Base-by-base conservation (phyloP, 2,113 vertebrate genomes). In the Cranoglanis bouderius region DNA sequence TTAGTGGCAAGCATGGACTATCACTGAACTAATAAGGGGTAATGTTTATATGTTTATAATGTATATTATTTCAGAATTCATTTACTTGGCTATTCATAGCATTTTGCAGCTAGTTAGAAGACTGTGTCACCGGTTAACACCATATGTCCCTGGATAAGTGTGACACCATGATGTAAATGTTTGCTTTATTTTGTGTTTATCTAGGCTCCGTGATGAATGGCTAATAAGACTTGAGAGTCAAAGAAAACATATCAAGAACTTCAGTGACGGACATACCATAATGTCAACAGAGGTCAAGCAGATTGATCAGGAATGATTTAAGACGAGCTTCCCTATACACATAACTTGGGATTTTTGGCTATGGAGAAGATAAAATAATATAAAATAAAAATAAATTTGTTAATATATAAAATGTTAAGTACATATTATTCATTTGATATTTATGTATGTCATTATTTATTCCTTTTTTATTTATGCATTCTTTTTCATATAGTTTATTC, bases 151-250 rank as follows among this genome's bases (percentile, higher is more conserved):
- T 35, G 13, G 13, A 18, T 46, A 21, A 26, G 14, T 19, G 35
- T 19, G 49, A 35, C 40, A 65, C 19, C 55, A 63, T 14, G 21
- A 53, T 5, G 18, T 65, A n/a, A 70, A 53, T 46, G 63, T 43
- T 88, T 49, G 14, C 74, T 88, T 21, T 63, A 35, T 6, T 53
- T 29, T 72, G 40, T 88, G 75, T 85, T 65, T n/a, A 70, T 89
- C 6, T 93, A 96, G 96, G 93, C 91, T 96, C 53, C 87, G 96
- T 78, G 90, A 51, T 0, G 95, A 96, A 90, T 96, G 96, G 96
- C 19, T 90, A 1, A 89, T 86, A 12, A 94, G 93, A 40, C 92
- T 96, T 89, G 95, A 96, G 75, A 93, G 38, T 77, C 88, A 94
- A 32, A 96, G 90, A 85, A 95, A 94, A 88, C 93, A 96, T 90